Conservation (phyloP, 1,140 invertebrate genomes). For the Tenebrio molitor region DNA sequence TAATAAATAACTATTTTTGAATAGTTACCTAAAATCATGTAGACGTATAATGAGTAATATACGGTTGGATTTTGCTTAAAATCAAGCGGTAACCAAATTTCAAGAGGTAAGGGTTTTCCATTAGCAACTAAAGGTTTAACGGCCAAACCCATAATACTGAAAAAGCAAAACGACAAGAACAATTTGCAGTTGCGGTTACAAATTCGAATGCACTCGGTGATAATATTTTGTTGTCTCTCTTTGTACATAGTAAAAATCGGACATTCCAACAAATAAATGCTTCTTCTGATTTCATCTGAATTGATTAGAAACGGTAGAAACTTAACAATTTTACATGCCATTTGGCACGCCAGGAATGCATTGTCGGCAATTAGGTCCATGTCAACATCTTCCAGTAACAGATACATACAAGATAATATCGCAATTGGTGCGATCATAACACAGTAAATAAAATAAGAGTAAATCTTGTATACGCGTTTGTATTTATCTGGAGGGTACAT, state of each 20-base stretch:
- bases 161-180: background rate
- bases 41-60: background rate
- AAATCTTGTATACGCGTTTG: conserved; percentile 15
- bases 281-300: background rate
- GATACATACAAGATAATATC: background rate
- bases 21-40: background rate
- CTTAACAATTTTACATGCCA: conserved; percentile 7
- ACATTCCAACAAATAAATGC: background rate
- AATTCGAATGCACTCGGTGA: background rate
- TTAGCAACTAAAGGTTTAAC: background rate
- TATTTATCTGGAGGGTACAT: background rate
- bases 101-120: background rate
- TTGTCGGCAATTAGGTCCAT: conserved; percentile 14
- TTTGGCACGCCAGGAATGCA: conserved; percentile 4
- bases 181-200: background rate
- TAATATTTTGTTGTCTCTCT: conserved; percentile 1
- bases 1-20: too few relatives aligned
- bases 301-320: background rate
- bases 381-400: background rate
- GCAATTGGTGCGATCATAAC: background rate
- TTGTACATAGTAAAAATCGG: conserved; percentile 6
- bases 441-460: conserved; percentile 12
- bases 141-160: background rate
- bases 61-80: background rate
- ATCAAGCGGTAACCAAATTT: conserved; percentile 6